phyloP scores from a whole-genome alignment of 92 coral and sea anemone species.

The Porites evermanni region DNA sequence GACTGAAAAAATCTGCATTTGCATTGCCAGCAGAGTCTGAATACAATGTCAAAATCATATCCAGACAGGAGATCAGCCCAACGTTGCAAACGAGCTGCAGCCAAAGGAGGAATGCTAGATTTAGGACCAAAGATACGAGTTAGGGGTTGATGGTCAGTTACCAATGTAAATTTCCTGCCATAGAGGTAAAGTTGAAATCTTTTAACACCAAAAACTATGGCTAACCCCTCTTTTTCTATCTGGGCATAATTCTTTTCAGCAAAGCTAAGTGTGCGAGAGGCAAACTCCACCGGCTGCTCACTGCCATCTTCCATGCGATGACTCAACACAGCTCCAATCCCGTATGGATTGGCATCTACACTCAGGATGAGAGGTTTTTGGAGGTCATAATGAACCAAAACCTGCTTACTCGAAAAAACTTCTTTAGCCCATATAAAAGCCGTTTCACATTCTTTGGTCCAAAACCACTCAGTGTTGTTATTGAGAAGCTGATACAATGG shows the following conservation, averaged over 20 bases:
- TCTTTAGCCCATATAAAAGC: constrained; percentile 53
- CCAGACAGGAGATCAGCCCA: constrained; percentile 2
- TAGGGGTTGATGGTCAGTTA: constrained; percentile 49
- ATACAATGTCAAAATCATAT: too few species aligned
- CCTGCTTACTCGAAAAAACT: constrained; percentile 41
- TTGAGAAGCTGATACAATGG: constrained; percentile 61
- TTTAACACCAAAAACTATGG: constrained; percentile 43
- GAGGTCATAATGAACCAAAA: constrained; percentile 53
- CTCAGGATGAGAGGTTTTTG: constrained; percentile 41
- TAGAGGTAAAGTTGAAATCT: constrained; percentile 45
- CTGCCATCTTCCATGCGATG: constrained; percentile 30
- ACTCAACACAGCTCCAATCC: neutral
- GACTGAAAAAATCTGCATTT: neutral
- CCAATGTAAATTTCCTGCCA: constrained; percentile 37
- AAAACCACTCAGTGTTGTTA: constrained; percentile 41
- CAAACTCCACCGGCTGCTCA: constrained; percentile 45
- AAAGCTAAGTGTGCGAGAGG: constrained; percentile 40
- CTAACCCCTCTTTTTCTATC: constrained; percentile 43
- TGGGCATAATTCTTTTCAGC: constrained; percentile 47
- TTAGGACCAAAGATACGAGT: neutral
- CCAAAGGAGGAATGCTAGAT: constrained; percentile 31
- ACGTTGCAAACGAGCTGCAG: constrained; percentile 39
- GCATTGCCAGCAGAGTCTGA: neutral
- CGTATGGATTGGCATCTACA: constrained; percentile 50
- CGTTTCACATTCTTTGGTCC: constrained; percentile 41